phyloP scores from a whole-genome alignment of 2,888 invertebrate genomes.

The Hypolimnas misippus region DNA sequence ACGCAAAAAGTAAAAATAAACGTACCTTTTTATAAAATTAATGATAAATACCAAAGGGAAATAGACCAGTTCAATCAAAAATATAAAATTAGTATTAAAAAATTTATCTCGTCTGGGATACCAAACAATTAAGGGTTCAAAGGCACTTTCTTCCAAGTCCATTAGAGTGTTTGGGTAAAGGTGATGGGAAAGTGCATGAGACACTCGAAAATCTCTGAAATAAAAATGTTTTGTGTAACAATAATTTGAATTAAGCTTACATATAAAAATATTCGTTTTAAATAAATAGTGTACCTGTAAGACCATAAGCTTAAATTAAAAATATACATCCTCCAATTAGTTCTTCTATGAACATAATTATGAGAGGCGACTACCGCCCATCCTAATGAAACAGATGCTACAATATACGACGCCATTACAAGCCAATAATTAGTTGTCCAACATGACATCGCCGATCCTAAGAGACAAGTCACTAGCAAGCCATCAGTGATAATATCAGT shows the following conservation, averaged over 20 bases:
- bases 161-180: slow-evolving; percentile 90
- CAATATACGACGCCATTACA: slow-evolving; percentile 53
- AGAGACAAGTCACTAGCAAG: slow-evolving; percentile 62
- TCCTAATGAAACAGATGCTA: slow-evolving; percentile 79
- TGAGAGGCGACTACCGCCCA: slow-evolving; percentile 87
- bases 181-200: slow-evolving; percentile 92
- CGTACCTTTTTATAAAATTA: slow-evolving; percentile 73
- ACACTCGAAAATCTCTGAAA: slow-evolving; percentile 88
- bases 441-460: slow-evolving; percentile 59
- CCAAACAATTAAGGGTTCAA: slow-evolving; percentile 88
- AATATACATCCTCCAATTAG: slow-evolving; percentile 91
- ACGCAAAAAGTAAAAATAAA: slow-evolving; percentile 14
- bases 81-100: slow-evolving; percentile 72
- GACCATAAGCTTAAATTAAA: slow-evolving; percentile 89
- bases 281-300: slow-evolving; percentile 74
- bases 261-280: not conserved
- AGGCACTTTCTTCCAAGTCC: slow-evolving; percentile 88
- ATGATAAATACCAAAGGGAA: slow-evolving; percentile 68
- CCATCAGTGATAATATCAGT: slow-evolving; percentile 66
- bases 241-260: not conserved
- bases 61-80: slow-evolving; percentile 71
- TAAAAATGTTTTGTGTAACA: not conserved
- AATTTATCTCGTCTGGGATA: slow-evolving; percentile 85
- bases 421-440: slow-evolving; percentile 59
- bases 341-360: slow-evolving; percentile 90